phyloP scores from a whole-genome alignment of 2,113 vertebrate species.

The Heteronetta atricapilla region DNA sequence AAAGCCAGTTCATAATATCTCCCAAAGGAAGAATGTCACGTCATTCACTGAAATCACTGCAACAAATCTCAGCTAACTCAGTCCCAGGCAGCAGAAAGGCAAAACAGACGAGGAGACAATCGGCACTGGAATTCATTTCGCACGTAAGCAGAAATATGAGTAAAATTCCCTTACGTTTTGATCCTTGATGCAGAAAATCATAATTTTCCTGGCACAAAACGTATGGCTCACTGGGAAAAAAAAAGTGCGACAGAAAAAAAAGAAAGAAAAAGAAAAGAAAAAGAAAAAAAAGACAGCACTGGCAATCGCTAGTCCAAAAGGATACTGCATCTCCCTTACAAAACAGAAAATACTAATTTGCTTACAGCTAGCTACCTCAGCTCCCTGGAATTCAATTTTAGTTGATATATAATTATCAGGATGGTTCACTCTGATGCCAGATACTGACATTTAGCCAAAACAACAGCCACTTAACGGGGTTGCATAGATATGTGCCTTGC shows the following conservation, averaged over 20 bases:
- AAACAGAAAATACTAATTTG: not conserved
- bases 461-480: not conserved
- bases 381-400: not conserved
- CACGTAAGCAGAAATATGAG: not conserved
- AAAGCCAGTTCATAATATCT: conserved; percentile 54
- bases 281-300: not conserved
- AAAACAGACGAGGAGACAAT: conserved; percentile 45
- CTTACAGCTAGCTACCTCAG: not conserved
- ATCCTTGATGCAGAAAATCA: not conserved
- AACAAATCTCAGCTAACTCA: conserved; percentile 60
- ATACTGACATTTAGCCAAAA: conserved; percentile 30
- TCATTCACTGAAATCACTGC: conserved; percentile 60
- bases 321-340: not conserved
- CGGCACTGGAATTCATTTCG: conserved; percentile 13
- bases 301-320: not conserved
- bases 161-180: conserved; percentile 21
- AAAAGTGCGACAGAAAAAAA: too few species aligned
- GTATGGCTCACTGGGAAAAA: not conserved
- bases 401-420: not conserved
- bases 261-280: too few species aligned
- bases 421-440: not conserved
- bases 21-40: conserved; percentile 54
- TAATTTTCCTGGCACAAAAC: not conserved
- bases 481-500: not conserved
- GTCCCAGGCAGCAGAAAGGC: conserved; percentile 20